Evolutionary conservation across 2,888 invertebrate species (phyloP), one percentile per base, ranked within the genome.

Genomic region (Plagiodera versicolora): DNA sequence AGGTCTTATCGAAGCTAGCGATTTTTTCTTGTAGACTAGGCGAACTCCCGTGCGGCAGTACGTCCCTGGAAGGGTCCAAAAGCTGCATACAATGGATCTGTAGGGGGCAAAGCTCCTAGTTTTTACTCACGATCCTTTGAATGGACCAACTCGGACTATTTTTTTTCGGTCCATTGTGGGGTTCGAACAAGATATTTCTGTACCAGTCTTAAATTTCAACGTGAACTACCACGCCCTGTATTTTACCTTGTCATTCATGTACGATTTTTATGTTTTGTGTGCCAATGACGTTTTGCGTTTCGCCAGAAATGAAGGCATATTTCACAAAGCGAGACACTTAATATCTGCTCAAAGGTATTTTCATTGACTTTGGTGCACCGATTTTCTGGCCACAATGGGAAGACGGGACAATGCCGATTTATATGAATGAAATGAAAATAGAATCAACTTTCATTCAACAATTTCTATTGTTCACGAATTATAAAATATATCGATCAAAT

Each of bases 171-270:
- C 74, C 72, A 75, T 76, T 76, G 76, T 76, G 74, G 74, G 69
- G 64, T 65, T 72, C 75, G 77, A 79, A 79, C 78, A 77, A 78
- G 80, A 79, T 79, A 79, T 78, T 79, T 74, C 75, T 74, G 74
- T 45, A 72, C 74, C 74, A 73, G 79, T 75, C 77, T 80, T 78
- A 79, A 78, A 79, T 79, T 79, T 79, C 80, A 76, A 72, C 75
- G 72, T 72, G 73, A 61, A 64, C 67, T 65, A 73, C 74, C 76
- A 76, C 78, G 77, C 79, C 79, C 75, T 68, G 66, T 69, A 75
- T 77, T 78, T 78, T 75, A 75, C 76, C 56, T 68, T 75, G 76
- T 77, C 78, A 77, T 77, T 79, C 78, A 78, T 73, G 70, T 56
- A 70, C 72, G 62, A 71, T 74, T 72, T 72, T 68, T 63, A 69